A percentile compares a stretch with the other conserved stretches of the same genome.
phyloP scores from a whole-genome alignment of 2,888 invertebrate genomes.

The Lepas anatifera region DNA sequence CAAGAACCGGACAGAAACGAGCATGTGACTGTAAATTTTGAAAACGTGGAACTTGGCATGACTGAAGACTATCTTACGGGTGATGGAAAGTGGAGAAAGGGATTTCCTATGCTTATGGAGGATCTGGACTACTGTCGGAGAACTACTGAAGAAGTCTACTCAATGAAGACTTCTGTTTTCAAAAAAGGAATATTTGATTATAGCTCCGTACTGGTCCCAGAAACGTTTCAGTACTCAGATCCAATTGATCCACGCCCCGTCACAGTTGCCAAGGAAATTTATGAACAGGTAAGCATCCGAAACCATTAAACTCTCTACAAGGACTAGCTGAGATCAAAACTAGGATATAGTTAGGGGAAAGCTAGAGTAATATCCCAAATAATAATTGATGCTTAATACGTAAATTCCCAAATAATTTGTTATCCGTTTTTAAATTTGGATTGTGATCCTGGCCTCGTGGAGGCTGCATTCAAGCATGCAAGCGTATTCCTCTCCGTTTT shows the following conservation, averaged over 20 bases:
- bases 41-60: background rate
- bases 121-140: background rate
- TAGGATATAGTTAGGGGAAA: too few relatives aligned
- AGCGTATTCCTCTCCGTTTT: too few relatives aligned
- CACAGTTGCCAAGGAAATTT: background rate
- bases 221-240: background rate
- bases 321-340: too few relatives aligned
- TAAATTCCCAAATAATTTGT: too few relatives aligned
- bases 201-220: background rate
- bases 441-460: too few relatives aligned
- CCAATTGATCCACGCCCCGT: background rate
- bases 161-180: background rate
- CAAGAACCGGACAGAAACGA: slow-evolving; percentile 1
- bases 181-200: background rate
- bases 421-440: too few relatives aligned
- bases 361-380: too few relatives aligned
- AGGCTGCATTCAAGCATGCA: too few relatives aligned
- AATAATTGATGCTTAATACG: too few relatives aligned
- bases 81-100: background rate
- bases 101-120: background rate
- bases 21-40: slow-evolving; percentile 5
- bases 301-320: too few relatives aligned
- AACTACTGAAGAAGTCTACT: background rate
- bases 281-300: background rate
- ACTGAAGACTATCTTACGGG: background rate